These are phyloP conservation scores for Nemurella pictetii DNA, from an alignment of 2,888 invertebrate genomes.

Conservation along the genomic window DNA sequence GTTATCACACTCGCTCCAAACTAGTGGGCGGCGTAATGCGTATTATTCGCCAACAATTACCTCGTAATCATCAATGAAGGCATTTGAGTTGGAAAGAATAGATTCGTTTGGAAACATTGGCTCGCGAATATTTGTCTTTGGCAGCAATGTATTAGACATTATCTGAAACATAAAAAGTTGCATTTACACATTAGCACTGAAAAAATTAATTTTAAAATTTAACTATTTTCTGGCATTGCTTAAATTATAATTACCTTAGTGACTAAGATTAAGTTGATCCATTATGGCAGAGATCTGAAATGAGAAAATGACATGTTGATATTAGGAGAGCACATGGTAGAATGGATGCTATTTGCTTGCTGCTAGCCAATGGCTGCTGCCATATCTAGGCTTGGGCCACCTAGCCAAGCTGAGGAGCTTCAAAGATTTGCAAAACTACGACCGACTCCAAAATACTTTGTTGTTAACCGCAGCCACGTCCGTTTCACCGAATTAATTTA, in stretches of 20 bases:
- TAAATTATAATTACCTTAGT: conserved; percentile 43
- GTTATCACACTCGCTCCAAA: too few relatives aligned
- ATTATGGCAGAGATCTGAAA: conserved; percentile 56
- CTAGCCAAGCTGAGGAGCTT: neutral
- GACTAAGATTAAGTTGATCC: conserved; percentile 48
- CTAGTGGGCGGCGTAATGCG: too few relatives aligned
- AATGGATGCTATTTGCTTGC: neutral
- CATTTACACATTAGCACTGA: neutral
- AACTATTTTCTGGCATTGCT: neutral
- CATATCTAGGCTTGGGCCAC: neutral
- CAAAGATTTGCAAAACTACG: neutral
- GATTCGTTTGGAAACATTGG: conserved; percentile 59
- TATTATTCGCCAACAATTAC: too few relatives aligned
- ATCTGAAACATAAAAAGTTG: conserved; percentile 28
- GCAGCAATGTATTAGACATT: conserved; percentile 57
- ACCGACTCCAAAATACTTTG: neutral
- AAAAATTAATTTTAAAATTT: neutral
- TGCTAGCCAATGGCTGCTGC: neutral
- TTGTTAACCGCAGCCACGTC: neutral
- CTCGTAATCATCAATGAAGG: conserved; percentile 59
- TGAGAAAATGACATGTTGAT: conserved; percentile 36
- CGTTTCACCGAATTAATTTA: too few relatives aligned
- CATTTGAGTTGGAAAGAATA: conserved; percentile 59
- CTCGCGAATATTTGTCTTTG: conserved; percentile 54
- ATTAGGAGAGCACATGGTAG: conserved; percentile 10